Percentiles rank a stretch among this genome's conserved stretches.
Evolutionary conservation across 2,113 vertebrate species (phyloP).

Genomic region (Engystomops pustulosus): DNA sequence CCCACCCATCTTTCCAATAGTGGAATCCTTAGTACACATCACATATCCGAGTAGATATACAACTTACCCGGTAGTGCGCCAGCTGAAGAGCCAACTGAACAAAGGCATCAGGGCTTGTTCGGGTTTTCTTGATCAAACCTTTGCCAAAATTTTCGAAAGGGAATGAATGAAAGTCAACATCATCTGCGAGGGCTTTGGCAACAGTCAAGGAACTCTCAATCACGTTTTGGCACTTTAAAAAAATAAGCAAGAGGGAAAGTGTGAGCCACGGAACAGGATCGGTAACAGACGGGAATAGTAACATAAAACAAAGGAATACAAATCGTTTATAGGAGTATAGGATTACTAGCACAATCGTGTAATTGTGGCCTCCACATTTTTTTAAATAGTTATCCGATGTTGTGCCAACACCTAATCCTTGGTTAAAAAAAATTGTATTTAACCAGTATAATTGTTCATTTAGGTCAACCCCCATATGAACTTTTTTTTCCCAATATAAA

Average conservation of each 20-base stretch:
- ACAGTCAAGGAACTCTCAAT: slow-evolving; percentile 82
- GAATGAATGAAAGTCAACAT: slow-evolving; percentile 89
- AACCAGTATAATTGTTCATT: too few relatives aligned
- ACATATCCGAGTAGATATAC: neutral
- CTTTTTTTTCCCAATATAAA: too few relatives aligned
- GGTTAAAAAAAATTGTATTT: too few relatives aligned
- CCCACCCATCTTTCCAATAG: neutral
- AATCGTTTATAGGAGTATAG: too few relatives aligned
- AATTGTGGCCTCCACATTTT: too few relatives aligned
- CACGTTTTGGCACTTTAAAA: slow-evolving; percentile 83
- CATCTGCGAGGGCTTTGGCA: slow-evolving; percentile 81
- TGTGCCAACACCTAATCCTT: too few relatives aligned
- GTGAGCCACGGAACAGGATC: neutral
- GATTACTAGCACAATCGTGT: too few relatives aligned
- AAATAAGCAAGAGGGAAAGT: neutral
- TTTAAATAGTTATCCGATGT: too few relatives aligned
- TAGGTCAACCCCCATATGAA: too few relatives aligned
- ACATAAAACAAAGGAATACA: neutral
- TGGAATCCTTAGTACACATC: neutral
- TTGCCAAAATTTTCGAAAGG: slow-evolving; percentile 88
- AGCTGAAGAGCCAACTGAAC: slow-evolving; percentile 93
- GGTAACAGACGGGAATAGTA: neutral
- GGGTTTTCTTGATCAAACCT: slow-evolving; percentile 90
- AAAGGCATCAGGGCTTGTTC: slow-evolving; percentile 92
- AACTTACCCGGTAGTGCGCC: slow-evolving; percentile 87